Evolutionary conservation across 2,888 invertebrate species (phyloP), one percentile per base, ranked within the genome.

Genomic region (Morpho deidamia): DNA sequence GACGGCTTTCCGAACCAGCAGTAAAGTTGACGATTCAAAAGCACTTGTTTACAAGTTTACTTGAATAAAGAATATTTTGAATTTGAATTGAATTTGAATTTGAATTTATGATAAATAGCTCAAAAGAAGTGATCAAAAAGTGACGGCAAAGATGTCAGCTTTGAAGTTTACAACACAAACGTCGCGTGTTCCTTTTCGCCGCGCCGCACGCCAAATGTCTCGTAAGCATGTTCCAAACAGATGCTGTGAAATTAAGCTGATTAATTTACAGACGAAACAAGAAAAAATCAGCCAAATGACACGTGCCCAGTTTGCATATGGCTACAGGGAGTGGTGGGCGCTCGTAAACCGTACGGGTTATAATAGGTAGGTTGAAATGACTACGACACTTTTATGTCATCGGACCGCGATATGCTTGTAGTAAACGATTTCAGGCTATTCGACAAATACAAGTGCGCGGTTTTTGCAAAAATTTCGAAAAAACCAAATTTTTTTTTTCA

Each of bases 321-420:
- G 67, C 63, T 70, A 69, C 63, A 62, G 69, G 63, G 57, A 64
- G 51, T 57, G 53, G 52, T 57, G 49, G 47, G 39, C 56, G 55
- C 53, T 60, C 65, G 50, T 63, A 68, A 68, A 67, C 54, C 60
- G 65, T 65, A 59, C 66, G 70, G 67, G 62, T 66, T 67, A 68
- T 68, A 69, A 69, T 69, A 69, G 69, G 64, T 63, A 69, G 69
- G 64, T 63, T 65, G 64, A 59, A 64, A 59, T 63, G 56, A 51
- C 57, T 62, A 62, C 56, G 70, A 71, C 79, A 81, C 76, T 82
- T 82, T 78, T 81, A 80, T 76, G 81, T 77, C 79, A 81, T 81
- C 83, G 67, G 61, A 61, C 63, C 58, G 51, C 61, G 62, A 63
- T 61, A 61, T 64, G 56, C 63, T 66, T 62, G 63, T 51, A 51